Base-by-base conservation (phyloP, 2,888 invertebrate species). In the Polylopha cassiicola region DNA sequence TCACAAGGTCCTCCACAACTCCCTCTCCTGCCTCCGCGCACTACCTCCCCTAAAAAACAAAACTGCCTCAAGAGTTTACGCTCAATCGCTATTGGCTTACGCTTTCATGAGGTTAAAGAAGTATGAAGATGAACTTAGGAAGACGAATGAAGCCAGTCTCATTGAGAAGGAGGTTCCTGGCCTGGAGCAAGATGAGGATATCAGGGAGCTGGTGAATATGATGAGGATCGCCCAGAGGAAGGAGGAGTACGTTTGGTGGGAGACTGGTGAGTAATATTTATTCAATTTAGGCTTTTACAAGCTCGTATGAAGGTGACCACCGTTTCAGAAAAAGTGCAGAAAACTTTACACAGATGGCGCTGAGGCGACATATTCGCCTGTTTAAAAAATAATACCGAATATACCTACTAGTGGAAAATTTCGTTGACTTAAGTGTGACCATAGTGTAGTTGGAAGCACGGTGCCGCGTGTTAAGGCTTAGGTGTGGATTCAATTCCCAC, bases 171-270 rank as follows among this genome's bases (percentile, higher is more conserved):
- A 39, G 26, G 58, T 53, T 0, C 53, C 44, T 2, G 63, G 61
- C 0, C 33, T 80, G 36, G 58, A 65, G 24, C 52, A 64, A 2
- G 67, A 75, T 13, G 81, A 81, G 28, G 79, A 73, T 4, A 30
- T 66, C 3, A 51, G 53, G 1, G 66, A 76, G 31, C 46, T 81
- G 36, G 31, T 70, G 46, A 66, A 71, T 8, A 48, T 82, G 9
- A 39, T 82, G 17, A 71, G 69, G 22, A 47, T 80, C 43, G 80
- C 77, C 1, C 63, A 47, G 3, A 65, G 73, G 11, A 74, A 53
- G 20, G 68, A 61, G 2, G 92, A 91, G 34, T 87, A 89, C 55
- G 91, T 91, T 55, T 95, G 94, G 91, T 97, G 97, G 97, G 89
- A 90, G 24, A 91, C 92, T 44, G 89, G 86, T 86, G 16, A 71